Base-by-base conservation (phyloP, 2,113 vertebrate genomes). In the Plecturocebus donacophilus region DNA sequence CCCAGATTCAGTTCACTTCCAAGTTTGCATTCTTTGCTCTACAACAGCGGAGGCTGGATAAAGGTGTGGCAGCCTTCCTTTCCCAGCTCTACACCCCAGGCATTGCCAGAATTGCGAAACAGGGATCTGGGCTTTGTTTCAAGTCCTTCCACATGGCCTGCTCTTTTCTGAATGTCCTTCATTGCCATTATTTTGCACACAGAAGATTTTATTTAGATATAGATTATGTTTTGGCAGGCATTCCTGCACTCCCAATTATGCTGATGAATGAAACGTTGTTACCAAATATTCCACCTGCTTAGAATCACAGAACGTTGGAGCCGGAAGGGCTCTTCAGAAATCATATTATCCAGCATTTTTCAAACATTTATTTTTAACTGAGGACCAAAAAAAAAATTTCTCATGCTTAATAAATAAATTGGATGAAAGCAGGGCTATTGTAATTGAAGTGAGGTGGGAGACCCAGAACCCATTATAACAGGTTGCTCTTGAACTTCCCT, bases 201-300 rank as follows among this genome's bases (percentile, higher is more conserved):
- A 94, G 77, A 86, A 96, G 95, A 96, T 97, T 98, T 97, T 98
- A 97, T 95, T 97, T 96, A 97, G 97, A 92, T 97, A 93, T 96
- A 97, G 97, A 96, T 87, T 89, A 71, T 91, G 77, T 88, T 96
- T 96, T 96, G 98, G 97, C 96, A 97, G 90, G 70, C 64, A 21
- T 82, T 97, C 81, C 90, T 83, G 76, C 3, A 6, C 58, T 96
- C 90, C 94, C 94, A 97, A 92, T 97, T 97, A 96, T 97, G 95
- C 96, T 95, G 96, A 97, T 94, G 95, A 97, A 93, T 97, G 96
- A 95, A 96, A 97, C 96, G 95, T 96, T 96, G 96, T 95, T 90
- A 94, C 97, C 92, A 91, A 96, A 89, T 96, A 93, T 87, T 95
- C 79, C 61, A 96, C 96, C 97, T 95, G 96, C 94, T 95, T 91